Evolutionary conservation across 2,113 vertebrate genomes (phyloP).

Genomic region (Amphiprion ocellaris): DNA sequence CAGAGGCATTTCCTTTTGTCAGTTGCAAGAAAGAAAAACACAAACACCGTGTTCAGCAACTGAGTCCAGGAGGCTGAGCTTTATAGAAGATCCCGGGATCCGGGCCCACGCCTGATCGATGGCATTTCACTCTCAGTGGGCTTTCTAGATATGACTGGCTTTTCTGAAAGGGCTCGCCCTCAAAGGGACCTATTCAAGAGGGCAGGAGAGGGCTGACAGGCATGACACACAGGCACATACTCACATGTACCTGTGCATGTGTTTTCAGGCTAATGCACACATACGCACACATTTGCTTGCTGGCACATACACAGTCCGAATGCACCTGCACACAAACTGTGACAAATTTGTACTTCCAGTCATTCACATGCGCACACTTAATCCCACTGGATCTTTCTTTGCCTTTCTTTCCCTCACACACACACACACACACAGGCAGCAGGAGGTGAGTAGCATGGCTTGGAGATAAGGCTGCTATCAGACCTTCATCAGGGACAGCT

Average conservation of each 20-base stretch:
- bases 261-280: slow-evolving; percentile 6
- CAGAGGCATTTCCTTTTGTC: neutral
- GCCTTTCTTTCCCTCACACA: neutral
- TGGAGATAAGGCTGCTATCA: slow-evolving; percentile 72
- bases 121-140: slow-evolving; percentile 53
- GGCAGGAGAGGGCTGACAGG: slow-evolving; percentile 38
- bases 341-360: neutral
- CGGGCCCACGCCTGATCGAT: slow-evolving; percentile 44
- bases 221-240: slow-evolving; percentile 8
- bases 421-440: slow-evolving; percentile 39
- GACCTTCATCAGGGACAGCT: slow-evolving; percentile 57
- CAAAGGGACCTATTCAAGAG: slow-evolving; percentile 42
- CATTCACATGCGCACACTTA: slow-evolving; percentile 3
- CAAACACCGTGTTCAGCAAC: neutral
- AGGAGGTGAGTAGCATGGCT: slow-evolving; percentile 63
- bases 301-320: neutral
- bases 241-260: slow-evolving; percentile 13
- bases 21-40: slow-evolving; percentile 16
- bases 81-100: slow-evolving; percentile 26
- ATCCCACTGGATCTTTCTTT: neutral
- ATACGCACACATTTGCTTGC: neutral
- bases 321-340: slow-evolving; percentile 2
- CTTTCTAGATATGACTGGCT: slow-evolving; percentile 58
- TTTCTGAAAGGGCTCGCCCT: slow-evolving; percentile 44
- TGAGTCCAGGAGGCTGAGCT: slow-evolving; percentile 11